Conservation (phyloP, 2,113 vertebrate genomes). For the Xyrauchen texanus region DNA sequence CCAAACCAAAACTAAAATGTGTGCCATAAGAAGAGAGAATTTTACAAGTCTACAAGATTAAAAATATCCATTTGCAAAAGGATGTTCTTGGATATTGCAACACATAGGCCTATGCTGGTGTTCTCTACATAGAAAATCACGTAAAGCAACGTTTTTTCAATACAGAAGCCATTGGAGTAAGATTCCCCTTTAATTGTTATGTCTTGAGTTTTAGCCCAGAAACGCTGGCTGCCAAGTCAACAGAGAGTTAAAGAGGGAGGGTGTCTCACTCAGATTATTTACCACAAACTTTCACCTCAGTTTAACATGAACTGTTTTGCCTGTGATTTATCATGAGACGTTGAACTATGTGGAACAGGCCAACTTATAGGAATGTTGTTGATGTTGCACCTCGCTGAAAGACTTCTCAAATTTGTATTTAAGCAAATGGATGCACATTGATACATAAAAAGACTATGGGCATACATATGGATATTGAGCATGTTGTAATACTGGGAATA, state of each 20-base stretch:
- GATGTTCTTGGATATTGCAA: background rate
- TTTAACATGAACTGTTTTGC: constrained; percentile 52
- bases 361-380: constrained; percentile 52
- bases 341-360: constrained; percentile 41
- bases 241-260: constrained; percentile 18
- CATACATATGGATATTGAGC: background rate
- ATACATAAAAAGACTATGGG: background rate
- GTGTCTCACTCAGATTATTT: constrained; percentile 49
- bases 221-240: constrained; percentile 24
- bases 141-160: background rate
- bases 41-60: background rate
- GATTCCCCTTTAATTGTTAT: background rate
- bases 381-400: constrained; percentile 46
- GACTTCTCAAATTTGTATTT: constrained; percentile 27
- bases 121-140: background rate
- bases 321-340: constrained; percentile 51
- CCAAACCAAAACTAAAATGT: background rate
- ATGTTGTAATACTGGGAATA: background rate
- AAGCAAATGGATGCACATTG: background rate
- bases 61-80: background rate
- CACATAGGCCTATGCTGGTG: background rate
- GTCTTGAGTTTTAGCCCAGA: constrained; percentile 1
- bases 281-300: constrained; percentile 50
- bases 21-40: background rate
- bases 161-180: background rate